phyloP scores from a whole-genome alignment of 2,113 vertebrate species.

The Archocentrus centrarchus region DNA sequence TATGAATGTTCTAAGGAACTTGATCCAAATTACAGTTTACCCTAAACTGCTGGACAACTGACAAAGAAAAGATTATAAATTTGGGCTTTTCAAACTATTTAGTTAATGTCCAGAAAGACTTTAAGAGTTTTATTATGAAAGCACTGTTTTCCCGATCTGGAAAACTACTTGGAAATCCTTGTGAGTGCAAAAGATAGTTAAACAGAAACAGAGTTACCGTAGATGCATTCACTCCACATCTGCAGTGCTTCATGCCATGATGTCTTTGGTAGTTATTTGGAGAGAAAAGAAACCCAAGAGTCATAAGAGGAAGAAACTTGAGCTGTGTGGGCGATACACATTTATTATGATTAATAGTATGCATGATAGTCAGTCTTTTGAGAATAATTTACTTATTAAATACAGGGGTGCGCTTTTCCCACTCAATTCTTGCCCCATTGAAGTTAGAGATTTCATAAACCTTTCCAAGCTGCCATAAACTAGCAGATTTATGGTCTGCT shows the following conservation, averaged over 20 bases:
- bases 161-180: neutral
- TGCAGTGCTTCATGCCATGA: constrained; percentile 16
- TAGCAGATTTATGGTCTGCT: constrained; percentile 40
- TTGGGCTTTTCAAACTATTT: neutral
- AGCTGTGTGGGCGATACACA: neutral
- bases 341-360: constrained; percentile 41
- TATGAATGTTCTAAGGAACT: neutral
- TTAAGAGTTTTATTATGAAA: accelerated
- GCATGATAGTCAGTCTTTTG: neutral
- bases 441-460: constrained; percentile 38
- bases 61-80: neutral
- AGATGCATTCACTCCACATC: constrained; percentile 27
- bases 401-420: neutral
- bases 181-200: neutral
- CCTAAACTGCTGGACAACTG: neutral
- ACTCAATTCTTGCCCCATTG: neutral
- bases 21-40: neutral
- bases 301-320: constrained; percentile 26
- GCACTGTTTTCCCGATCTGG: neutral
- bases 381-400: constrained; percentile 9
- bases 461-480: constrained; percentile 13
- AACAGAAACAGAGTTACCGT: no score
- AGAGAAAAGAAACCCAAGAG: neutral
- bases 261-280: neutral
- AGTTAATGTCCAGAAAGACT: neutral